phyloP scores from a whole-genome alignment of 2,113 vertebrate genomes.

The Clarias gariepinus region DNA sequence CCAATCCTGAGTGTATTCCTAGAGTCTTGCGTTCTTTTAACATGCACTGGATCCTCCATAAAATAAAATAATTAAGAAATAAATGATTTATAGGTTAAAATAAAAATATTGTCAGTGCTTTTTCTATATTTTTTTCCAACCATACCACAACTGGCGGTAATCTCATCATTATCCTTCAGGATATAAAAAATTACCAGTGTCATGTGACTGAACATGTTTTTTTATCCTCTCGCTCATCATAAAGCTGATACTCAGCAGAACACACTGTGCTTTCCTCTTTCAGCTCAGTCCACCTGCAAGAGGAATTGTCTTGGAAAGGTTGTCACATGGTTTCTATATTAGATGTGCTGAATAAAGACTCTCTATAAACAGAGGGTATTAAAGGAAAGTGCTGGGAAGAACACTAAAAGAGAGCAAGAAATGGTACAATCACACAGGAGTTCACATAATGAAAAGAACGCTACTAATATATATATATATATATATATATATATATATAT shows the following conservation, averaged over 20 bases:
- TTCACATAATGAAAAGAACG: not conserved
- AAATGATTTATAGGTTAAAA: not conserved
- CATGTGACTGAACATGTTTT: constrained; percentile 94
- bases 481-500: too few species aligned
- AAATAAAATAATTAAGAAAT: not conserved
- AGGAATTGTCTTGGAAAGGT: constrained; percentile 98
- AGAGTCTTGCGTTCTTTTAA: not conserved
- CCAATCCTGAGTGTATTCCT: not conserved
- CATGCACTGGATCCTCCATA: not conserved
- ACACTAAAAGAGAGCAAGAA: not conserved
- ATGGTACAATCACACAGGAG: not conserved
- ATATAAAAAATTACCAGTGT: constrained; percentile 91
- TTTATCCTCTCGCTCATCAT: constrained; percentile 84
- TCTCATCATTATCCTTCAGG: constrained; percentile 79
- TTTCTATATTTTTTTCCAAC: constrained; percentile 34
- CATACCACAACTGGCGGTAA: constrained; percentile 64
- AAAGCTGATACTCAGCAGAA: constrained; percentile 98
- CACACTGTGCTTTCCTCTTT: constrained; percentile 82
- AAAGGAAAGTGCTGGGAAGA: not conserved
- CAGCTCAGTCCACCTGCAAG: constrained; percentile 92
- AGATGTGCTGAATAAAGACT: constrained; percentile 65
- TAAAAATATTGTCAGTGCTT: not conserved
- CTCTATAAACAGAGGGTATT: not conserved
- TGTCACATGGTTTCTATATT: constrained; percentile 87
- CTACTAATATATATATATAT: not conserved